Evolutionary conservation across 92 coral and sea anemone genomes (phyloP), one percentile per base, ranked within the genome.

Genomic region (Palythoa grandiflora): DNA sequence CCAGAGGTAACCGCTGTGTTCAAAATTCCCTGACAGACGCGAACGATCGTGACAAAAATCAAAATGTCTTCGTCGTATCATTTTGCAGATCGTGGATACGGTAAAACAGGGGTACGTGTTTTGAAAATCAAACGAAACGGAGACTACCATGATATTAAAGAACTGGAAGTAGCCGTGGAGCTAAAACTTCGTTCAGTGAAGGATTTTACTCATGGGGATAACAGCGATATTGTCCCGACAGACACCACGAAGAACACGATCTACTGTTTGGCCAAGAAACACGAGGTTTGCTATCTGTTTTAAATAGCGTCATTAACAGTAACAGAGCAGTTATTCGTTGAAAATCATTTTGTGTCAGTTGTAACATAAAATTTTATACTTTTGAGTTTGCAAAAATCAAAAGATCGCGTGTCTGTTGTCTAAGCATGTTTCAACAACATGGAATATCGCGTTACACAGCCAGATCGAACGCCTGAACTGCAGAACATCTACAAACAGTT

Each of bases 171-270:
- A 38, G 80, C 91, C 11, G 90, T 93, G 21, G 98, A 94, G 70
- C 92, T 94, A 37, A 94, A 94, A 78, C 78, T 94, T 59, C 71
- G 76, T 47, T 79, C 87, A 71, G 83, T 90, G 70, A 89, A 89
- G 5, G 98, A 94, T 48, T 93, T 93, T 54, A 51, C 84, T 11
- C 60, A 78, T 50, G 98, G 95, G 0, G 92, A 94, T 84, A 94
- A 94, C 63, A 75, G 89, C 3, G 87, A 88, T 38, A 92, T 94
- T 9, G 77, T 94, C n/a, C 98, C 98, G 2, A 93, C 98, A 15
- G 98, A 94, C 80, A 94, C 98, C 13, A 91, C 89, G 75, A 94
- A 94, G 84, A 94, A 94, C 87, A 94, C 95, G 40, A 86, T 94
- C 38, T 94, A 93, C 74, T 95, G 93, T 15, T 84, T 94, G 65